Evolutionary conservation across 2,797 vertebrate species (phyloP).

Genomic region (Dermochelys coriacea): DNA sequence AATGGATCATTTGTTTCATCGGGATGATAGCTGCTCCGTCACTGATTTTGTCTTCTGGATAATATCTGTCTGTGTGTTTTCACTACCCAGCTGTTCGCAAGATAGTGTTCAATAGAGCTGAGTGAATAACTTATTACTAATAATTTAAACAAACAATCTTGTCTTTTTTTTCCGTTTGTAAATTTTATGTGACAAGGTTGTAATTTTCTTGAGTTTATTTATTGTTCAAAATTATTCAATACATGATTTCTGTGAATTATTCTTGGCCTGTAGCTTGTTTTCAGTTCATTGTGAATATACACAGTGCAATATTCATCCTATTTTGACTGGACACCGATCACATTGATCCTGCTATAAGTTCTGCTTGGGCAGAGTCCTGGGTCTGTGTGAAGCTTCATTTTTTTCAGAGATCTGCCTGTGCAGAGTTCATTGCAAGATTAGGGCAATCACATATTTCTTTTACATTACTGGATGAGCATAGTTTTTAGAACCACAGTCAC

Average conservation of each 20-base stretch:
- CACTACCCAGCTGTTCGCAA: neutral
- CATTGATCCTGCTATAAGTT: neutral
- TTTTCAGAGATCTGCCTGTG: neutral
- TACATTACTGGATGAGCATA: neutral
- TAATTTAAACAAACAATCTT: neutral
- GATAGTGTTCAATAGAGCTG: neutral
- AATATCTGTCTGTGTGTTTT: neutral
- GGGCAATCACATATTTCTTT: neutral
- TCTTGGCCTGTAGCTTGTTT: neutral
- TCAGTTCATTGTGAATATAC: neutral
- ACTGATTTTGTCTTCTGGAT: accelerated
- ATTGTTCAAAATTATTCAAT: accelerated
- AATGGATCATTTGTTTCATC: neutral
- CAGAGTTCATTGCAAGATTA: neutral
- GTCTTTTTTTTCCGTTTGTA: neutral
- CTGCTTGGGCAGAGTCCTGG: neutral
- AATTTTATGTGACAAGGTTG: neutral
- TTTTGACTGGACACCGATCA: neutral
- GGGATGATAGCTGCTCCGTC: neutral
- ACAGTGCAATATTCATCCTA: neutral
- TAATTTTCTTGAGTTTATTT: neutral
- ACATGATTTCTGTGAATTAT: neutral
- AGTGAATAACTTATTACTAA: neutral
- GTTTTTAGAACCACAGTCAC: neutral
- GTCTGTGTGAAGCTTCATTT: neutral